Percentiles rank a stretch among this genome's conserved stretches.
These are phyloP conservation scores for Sepiola atlantica DNA, from an alignment of 2,888 invertebrate genomes.

Conservation along the genomic window DNA sequence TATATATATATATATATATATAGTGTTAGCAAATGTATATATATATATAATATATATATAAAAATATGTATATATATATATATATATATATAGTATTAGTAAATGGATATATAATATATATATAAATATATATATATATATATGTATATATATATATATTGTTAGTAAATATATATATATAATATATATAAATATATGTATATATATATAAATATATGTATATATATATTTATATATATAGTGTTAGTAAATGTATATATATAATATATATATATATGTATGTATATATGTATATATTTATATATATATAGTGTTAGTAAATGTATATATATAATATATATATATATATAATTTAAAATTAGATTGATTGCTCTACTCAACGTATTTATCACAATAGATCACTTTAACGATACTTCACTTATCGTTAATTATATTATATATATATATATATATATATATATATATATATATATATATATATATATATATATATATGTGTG, in stretches of 20 bases:
- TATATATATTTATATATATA: background rate
- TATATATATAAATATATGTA: background rate
- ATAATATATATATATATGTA: no score
- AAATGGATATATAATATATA: conserved; percentile 6
- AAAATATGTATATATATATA: background rate
- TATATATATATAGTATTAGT: no score
- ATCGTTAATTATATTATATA: no score
- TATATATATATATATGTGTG: background rate
- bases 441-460: background rate
- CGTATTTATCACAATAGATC: no score
- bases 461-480: background rate
- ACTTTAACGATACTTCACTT: no score
- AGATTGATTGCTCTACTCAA: no score
- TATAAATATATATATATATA: no score
- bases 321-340: background rate
- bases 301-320: background rate
- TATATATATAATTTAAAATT: no score
- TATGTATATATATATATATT: no score
- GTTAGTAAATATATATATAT: background rate
- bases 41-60: conserved; percentile 32
- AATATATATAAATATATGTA: background rate
- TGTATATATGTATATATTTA: background rate
- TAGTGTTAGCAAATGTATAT: no score
- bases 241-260: background rate
- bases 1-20: background rate